A percentile compares a stretch with the other conserved stretches of the same genome.
Conservation (phyloP, 2,113 vertebrate genomes). For the Condylura cristata region DNA sequence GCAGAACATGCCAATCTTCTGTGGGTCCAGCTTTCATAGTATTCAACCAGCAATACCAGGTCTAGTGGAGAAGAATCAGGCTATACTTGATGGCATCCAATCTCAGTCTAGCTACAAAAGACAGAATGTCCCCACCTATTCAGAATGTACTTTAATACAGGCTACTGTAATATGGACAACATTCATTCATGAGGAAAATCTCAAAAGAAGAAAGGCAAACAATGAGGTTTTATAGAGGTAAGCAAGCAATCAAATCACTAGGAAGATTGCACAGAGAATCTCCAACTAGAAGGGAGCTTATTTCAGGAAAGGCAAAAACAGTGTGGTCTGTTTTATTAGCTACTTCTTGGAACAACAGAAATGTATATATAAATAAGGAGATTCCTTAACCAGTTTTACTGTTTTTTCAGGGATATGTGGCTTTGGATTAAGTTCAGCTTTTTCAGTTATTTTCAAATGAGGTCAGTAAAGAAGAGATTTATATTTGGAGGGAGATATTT, state of each 20-base stretch:
- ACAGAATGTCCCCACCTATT: background rate
- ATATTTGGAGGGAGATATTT: background rate
- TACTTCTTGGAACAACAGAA: background rate
- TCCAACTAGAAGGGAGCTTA: background rate
- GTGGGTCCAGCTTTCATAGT: background rate
- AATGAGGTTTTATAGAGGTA: background rate
- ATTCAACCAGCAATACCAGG: background rate
- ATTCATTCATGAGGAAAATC: background rate
- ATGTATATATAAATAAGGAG: background rate
- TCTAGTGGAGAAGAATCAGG: background rate
- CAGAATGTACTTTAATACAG: background rate
- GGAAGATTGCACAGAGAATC: background rate
- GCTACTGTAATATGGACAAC: background rate
- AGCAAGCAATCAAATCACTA: background rate
- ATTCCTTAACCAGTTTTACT: background rate
- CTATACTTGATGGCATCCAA: background rate
- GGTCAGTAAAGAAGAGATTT: background rate
- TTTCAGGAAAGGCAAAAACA: background rate
- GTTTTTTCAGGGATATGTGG: background rate
- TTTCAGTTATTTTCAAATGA: background rate
- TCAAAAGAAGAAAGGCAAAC: background rate
- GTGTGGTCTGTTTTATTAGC: background rate
- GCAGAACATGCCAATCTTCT: background rate
- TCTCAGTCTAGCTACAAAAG: background rate
- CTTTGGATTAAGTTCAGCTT: background rate